Evolutionary conservation across 2,797 vertebrate genomes (phyloP), one percentile per base, ranked within the genome.

Genomic region (Poecile montanus): DNA sequence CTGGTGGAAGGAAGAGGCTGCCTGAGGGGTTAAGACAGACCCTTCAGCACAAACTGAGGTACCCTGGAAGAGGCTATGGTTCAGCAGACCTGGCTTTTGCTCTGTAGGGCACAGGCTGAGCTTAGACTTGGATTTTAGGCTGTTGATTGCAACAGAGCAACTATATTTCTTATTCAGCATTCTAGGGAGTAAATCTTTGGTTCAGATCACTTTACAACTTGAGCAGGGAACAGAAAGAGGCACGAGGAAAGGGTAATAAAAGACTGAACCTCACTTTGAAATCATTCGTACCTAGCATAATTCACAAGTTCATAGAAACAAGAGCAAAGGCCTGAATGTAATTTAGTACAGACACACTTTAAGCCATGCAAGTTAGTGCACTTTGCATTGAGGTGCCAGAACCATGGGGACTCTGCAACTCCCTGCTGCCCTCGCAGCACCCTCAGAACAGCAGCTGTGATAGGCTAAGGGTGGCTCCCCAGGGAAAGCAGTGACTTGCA

Each of bases 401-500:
- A 62, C 16, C 0, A 0, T 2, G 22, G 25, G 47, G 25, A 27
- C 26, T 32, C 34, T 3, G 0, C 29, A n/a, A 40, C 7, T 73
- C 34, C 30, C 27, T 7, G 0, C 20, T 9, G 19, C 40, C n/a
- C 1, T 38, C 0, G 5, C 20, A 11, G 71, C 2, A 14, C 25
- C 40, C 71, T 70, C 53, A 6, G 53, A 60, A 34, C 50, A 61
- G 32, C 1, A 5, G 1, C 18, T 36, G 12, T 40, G 6, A 9
- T 7, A 13, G 26, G 22, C n/a, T 3, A 2, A 11, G 61, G 38
- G 27, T 20, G 56, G 3, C 22, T 50, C 2, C 2, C 7, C 3
- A 20, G 26, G 30, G 25, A 51, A 48, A 61, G 19, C 34, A 60
- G n/a, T 11, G 22, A 48, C 40, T n/a, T 72, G 38, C 30, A 18